Evolutionary conservation across 2,113 vertebrate genomes (phyloP).

Genomic region (Pluvianellus socialis): DNA sequence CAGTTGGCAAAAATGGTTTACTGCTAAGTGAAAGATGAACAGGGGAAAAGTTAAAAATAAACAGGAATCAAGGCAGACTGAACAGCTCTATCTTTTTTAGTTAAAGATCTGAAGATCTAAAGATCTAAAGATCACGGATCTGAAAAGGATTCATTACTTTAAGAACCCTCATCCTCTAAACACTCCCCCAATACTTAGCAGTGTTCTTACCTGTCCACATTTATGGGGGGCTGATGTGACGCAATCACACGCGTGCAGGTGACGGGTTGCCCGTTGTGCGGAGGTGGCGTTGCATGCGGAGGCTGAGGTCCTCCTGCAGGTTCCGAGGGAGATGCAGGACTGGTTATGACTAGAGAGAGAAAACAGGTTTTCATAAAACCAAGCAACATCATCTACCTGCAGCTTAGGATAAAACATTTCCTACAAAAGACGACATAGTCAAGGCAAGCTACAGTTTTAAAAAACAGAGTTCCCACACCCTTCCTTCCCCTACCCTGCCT

Average conservation of each 20-base stretch:
- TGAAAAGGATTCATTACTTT: background rate
- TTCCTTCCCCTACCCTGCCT: accelerated
- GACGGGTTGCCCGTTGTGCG: constrained; percentile 26
- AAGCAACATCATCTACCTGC: background rate
- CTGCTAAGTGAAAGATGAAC: background rate
- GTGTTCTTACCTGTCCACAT: constrained; percentile 75
- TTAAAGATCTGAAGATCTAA: too few species aligned
- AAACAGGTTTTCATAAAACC: background rate
- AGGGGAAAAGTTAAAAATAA: background rate
- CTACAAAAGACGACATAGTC: background rate
- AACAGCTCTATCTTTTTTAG: background rate
- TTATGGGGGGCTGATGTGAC: constrained; percentile 43
- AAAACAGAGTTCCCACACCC: accelerated
- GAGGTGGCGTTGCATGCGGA: background rate
- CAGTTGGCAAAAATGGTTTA: background rate
- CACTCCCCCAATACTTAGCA: background rate
- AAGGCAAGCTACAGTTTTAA: background rate
- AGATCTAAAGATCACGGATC: too few species aligned
- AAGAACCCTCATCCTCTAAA: background rate
- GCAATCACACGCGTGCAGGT: background rate
- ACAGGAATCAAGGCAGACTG: background rate
- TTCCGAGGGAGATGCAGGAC: background rate
- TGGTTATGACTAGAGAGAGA: background rate
- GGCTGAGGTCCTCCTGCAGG: constrained; percentile 13
- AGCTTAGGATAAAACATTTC: background rate